Percentiles rank a stretch among this genome's conserved stretches.
These are phyloP conservation scores for Stenolophus ochropezus DNA, from an alignment of 2,888 invertebrate genomes.

Conservation along the genomic window DNA sequence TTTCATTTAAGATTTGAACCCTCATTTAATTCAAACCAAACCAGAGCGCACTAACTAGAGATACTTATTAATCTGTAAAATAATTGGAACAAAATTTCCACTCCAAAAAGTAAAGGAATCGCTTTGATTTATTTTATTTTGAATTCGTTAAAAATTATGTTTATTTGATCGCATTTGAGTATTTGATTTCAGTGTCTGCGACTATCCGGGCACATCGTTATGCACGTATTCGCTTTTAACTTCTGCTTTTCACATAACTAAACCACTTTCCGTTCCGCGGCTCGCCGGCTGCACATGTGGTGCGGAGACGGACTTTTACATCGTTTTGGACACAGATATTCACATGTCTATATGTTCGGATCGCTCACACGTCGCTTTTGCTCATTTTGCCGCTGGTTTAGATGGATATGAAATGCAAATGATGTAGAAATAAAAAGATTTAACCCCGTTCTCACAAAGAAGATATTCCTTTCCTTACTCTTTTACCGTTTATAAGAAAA, in stretches of 20 bases:
- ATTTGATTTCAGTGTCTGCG: not conserved
- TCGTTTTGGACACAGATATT: not conserved
- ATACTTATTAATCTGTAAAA: no score
- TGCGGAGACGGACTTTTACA: not conserved
- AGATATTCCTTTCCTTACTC: not conserved
- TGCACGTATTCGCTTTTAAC: conserved; percentile 48
- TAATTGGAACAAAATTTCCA: no score
- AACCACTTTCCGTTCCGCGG: conserved; percentile 48
- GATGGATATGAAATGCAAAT: not conserved
- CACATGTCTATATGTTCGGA: not conserved
- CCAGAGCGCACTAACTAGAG: no score
- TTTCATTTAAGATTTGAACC: no score
- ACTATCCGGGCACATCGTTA: conserved; percentile 25
- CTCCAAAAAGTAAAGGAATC: no score
- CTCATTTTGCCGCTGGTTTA: not conserved
- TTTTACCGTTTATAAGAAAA: no score
- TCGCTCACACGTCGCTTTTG: not conserved
- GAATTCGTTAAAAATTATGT: not conserved
- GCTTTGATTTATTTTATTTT: not conserved
- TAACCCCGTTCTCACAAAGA: not conserved
- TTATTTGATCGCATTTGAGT: not conserved
- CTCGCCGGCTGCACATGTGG: conserved; percentile 6
- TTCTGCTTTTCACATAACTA: conserved; percentile 57
- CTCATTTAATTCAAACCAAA: no score
- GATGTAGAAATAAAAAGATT: not conserved